A percentile compares a stretch with the other conserved stretches of the same genome.
Conservation (phyloP, 2,113 vertebrate genomes). For the Syngnathus floridae region DNA sequence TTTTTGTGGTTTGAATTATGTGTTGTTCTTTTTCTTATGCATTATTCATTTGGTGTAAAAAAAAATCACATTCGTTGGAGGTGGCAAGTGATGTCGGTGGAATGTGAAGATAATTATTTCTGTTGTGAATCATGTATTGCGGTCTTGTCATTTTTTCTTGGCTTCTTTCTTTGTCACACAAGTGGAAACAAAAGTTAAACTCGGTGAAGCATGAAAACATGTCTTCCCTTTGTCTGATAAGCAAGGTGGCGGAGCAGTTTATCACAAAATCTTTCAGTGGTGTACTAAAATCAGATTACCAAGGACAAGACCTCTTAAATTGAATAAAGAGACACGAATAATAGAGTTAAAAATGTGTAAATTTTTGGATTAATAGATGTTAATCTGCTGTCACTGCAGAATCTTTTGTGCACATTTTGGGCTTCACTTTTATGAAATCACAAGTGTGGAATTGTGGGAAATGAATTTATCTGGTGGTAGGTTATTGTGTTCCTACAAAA, state of each 20-base stretch:
- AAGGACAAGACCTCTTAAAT: background rate
- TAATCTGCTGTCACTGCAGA: background rate
- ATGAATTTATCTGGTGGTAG: background rate
- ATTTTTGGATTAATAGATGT: background rate
- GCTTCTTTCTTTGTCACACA: background rate
- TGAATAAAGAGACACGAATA: background rate
- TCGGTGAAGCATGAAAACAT: background rate
- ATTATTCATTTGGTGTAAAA: background rate
- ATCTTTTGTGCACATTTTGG: background rate
- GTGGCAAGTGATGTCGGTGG: background rate
- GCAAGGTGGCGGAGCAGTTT: background rate
- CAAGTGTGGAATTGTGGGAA: background rate
- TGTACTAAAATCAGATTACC: background rate
- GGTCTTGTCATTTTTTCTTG: background rate
- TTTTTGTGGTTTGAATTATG: background rate
- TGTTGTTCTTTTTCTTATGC: background rate
- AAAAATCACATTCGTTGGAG: background rate
- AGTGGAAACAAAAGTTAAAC: background rate
- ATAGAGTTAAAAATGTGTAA: no score
- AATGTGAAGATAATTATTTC: background rate
- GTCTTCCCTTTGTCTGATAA: background rate
- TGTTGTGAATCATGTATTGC: background rate
- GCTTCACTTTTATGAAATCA: background rate
- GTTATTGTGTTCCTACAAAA: background rate
- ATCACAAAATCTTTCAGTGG: background rate